A percentile compares a stretch with the other conserved stretches of the same genome.
These are phyloP conservation scores for Fabriciana adippe DNA, from an alignment of 2,888 invertebrate species.

Conservation along the genomic window DNA sequence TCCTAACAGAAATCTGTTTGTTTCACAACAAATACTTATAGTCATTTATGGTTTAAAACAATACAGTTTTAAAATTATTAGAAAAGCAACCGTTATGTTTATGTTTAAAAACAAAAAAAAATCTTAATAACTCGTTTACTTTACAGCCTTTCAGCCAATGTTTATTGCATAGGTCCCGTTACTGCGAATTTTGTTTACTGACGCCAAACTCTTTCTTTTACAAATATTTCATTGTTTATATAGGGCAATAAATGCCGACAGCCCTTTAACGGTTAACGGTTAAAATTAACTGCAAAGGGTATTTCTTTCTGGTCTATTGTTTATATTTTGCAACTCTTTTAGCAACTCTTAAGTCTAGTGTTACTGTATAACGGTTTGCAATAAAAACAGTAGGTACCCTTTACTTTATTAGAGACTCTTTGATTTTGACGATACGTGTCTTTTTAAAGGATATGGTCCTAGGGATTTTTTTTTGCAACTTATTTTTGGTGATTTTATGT, in stretches of 20 bases:
- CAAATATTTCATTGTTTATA: constrained; percentile 49
- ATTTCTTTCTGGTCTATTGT: constrained; percentile 47
- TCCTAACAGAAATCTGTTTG: background rate
- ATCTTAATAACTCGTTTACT: constrained; percentile 19
- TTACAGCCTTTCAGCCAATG: constrained; percentile 22
- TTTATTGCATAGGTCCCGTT: constrained; percentile 38
- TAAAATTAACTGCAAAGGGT: constrained; percentile 43
- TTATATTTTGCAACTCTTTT: constrained; percentile 55
- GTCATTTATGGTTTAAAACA: background rate
- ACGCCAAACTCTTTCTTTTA: constrained; percentile 43
- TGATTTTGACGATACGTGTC: constrained; percentile 29
- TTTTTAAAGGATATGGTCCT: constrained; percentile 16
- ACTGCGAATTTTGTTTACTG: constrained; percentile 42
- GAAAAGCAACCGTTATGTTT: constrained; percentile 1
- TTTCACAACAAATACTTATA: background rate
- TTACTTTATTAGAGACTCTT: constrained; percentile 42
- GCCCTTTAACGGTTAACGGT: constrained; percentile 46
- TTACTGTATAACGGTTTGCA: constrained; percentile 40
- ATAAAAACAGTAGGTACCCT: constrained; percentile 60
- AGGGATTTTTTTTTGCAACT: background rate
- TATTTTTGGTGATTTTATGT: background rate
- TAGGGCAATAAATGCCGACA: constrained; percentile 58
- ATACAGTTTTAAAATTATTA: constrained; percentile 1
- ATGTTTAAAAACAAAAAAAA: constrained; percentile 2
- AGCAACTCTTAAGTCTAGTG: constrained; percentile 36